Evolutionary conservation across 1,140 invertebrate species (phyloP).

Genomic region (Heterodera carotae): DNA sequence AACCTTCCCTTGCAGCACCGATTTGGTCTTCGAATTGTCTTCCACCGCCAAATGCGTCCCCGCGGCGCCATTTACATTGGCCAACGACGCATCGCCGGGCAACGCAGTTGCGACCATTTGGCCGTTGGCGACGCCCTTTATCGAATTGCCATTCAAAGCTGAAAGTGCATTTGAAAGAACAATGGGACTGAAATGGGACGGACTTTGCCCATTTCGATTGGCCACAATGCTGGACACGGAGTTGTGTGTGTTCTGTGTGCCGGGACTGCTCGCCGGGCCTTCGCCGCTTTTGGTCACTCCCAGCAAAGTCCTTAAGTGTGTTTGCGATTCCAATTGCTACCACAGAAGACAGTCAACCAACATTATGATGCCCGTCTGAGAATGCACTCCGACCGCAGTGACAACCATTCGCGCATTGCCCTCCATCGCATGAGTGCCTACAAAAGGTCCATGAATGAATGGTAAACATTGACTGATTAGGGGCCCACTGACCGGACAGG

Average conservation of each 20-base stretch:
- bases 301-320: slow-evolving; percentile 18
- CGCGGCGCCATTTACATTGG: neutral
- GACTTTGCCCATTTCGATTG: neutral
- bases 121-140: slow-evolving; percentile 24
- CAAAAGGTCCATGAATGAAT: slow-evolving; percentile 11
- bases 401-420: slow-evolving; percentile 64
- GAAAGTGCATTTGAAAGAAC: slow-evolving; percentile 21
- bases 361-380: slow-evolving; percentile 66
- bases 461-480: too few relatives aligned
- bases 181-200: neutral
- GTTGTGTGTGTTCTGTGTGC: slow-evolving; percentile 24
- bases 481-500: slow-evolving; percentile 67
- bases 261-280: neutral
- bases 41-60: slow-evolving; percentile 24
- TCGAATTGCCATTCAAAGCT: slow-evolving; percentile 21
- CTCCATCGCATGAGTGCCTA: slow-evolving; percentile 66
- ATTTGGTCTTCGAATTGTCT: slow-evolving; percentile 53
- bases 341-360: neutral
- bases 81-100: neutral
- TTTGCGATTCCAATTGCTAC: slow-evolving; percentile 70
- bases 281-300: slow-evolving; percentile 30
- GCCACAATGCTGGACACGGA: neutral
- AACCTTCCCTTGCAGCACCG: slow-evolving; percentile 49
- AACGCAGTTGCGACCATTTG: neutral
- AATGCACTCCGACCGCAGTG: slow-evolving; percentile 65